Evolutionary conservation across 2,888 invertebrate species (phyloP).

Genomic region (Drosophila cognata): DNA sequence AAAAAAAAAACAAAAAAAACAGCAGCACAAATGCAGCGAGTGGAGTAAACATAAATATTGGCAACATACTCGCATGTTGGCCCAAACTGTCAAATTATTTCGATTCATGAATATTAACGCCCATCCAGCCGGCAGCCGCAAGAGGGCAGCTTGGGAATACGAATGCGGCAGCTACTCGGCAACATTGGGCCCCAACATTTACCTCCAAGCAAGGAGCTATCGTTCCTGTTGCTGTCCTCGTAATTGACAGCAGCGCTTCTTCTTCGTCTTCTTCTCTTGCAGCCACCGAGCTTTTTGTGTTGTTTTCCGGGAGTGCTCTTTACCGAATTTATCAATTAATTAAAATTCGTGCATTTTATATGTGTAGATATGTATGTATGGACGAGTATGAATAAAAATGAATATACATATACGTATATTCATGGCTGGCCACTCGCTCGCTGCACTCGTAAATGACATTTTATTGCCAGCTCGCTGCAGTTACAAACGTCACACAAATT

Average conservation of each 20-base stretch:
- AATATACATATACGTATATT: conserved; percentile 25
- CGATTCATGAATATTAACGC: conserved; percentile 82
- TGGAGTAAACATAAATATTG: conserved; percentile 73
- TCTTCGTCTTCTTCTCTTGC: conserved; percentile 46
- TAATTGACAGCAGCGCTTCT: conserved; percentile 79
- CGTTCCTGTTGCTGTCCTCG: conserved; percentile 57
- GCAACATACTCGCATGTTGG: conserved; percentile 80
- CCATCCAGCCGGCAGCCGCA: conserved; percentile 56
- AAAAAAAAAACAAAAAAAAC: conserved; percentile 14
- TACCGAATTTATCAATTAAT: conserved; percentile 81
- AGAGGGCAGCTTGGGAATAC: conserved; percentile 41
- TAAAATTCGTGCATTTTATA: conserved; percentile 81
- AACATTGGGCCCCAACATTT: background rate
- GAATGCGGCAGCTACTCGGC: conserved; percentile 21
- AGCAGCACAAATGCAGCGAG: conserved; percentile 12
- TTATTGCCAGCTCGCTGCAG: conserved; percentile 63
- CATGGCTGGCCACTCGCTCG: conserved; percentile 39
- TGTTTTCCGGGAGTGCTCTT: conserved; percentile 51
- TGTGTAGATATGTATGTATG: conserved; percentile 45
- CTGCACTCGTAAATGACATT: conserved; percentile 73
- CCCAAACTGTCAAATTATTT: conserved; percentile 81
- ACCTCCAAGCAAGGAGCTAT: conserved; percentile 52
- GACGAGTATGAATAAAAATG: conserved; percentile 39
- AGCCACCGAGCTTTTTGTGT: conserved; percentile 6
- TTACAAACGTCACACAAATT: conserved; percentile 78